phyloP scores from a whole-genome alignment of 1,140 invertebrate species.

The Drosophila tsacasi region DNA sequence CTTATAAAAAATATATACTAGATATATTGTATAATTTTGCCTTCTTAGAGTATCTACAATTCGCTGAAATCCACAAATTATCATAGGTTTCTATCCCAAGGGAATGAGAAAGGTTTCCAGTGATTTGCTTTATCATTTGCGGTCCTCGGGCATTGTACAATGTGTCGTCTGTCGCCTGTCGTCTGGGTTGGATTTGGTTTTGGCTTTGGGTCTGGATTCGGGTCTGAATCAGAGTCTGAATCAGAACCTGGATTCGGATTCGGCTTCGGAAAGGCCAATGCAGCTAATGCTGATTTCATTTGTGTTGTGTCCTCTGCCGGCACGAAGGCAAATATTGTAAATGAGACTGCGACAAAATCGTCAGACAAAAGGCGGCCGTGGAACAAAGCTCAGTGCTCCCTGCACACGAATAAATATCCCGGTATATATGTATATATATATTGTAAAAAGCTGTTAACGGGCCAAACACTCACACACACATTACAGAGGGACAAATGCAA shows the following conservation, averaged over 20 bases:
- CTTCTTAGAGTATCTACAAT: conserved; percentile 5
- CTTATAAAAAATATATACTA: neutral
- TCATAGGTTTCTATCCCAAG: neutral
- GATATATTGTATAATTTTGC: neutral
- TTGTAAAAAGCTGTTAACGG: conserved; percentile 70
- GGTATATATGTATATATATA: neutral
- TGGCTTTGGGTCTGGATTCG: conserved; percentile 8
- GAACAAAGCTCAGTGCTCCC: conserved; percentile 37
- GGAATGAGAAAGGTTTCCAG: conserved; percentile 32
- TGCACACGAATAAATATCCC: conserved; percentile 32
- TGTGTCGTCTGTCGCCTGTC: conserved; percentile 42
- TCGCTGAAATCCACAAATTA: neutral
- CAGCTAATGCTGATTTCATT: conserved; percentile 75
- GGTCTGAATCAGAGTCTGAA: conserved; percentile 11
- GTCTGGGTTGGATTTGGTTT: conserved; percentile 28
- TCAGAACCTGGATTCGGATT: conserved; percentile 8
- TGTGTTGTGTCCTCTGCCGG: conserved; percentile 52
- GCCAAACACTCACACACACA: neutral
- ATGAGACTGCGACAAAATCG: conserved; percentile 78
- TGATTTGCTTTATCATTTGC: conserved; percentile 73
- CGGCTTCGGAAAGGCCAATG: conserved; percentile 46
- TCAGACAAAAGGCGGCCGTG: conserved; percentile 65
- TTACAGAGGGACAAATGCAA: conserved; percentile 3
- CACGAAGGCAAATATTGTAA: conserved; percentile 73
- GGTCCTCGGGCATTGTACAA: conserved; percentile 54